Percentiles rank a stretch among this genome's conserved stretches.
phyloP scores from a whole-genome alignment of 2,888 invertebrate genomes.

The Baccha elongata region DNA sequence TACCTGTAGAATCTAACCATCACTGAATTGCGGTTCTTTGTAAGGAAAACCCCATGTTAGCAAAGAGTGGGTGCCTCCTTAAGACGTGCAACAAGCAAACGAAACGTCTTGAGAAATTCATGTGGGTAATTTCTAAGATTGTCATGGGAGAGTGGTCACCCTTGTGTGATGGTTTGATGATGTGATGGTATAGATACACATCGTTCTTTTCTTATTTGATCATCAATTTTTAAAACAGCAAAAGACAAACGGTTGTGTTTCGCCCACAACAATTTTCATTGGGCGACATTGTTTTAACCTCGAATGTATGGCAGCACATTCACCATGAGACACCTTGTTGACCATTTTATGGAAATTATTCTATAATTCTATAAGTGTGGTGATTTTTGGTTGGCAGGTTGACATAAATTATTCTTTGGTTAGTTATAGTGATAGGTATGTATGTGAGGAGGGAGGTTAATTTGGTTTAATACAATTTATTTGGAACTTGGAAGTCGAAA shows the following conservation, averaged over 20 bases:
- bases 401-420: conserved; percentile 42
- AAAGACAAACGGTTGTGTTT: conserved; percentile 49
- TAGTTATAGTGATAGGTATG: background rate
- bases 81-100: too few species aligned
- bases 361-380: conserved; percentile 32
- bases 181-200: too few species aligned
- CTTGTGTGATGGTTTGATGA: conserved; percentile 18
- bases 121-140: conserved; percentile 66
- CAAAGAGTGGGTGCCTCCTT: conserved; percentile 61
- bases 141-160: conserved; percentile 70
- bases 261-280: conserved; percentile 65
- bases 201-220: conserved; percentile 29
- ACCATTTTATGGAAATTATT: conserved; percentile 36
- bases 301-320: background rate
- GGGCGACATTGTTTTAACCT: conserved; percentile 43
- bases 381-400: conserved; percentile 21
- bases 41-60: conserved; percentile 38
- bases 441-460: conserved; percentile 44
- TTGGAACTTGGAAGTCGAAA: conserved; percentile 36
- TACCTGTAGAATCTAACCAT: conserved; percentile 19
- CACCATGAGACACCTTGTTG: conserved; percentile 24
- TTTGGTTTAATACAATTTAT: conserved; percentile 25
- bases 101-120: conserved; percentile 65
- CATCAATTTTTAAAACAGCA: conserved; percentile 56
- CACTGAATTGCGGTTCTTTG: conserved; percentile 58